phyloP scores from a whole-genome alignment of 2,113 vertebrate species.

The Hoplias malabaricus region DNA sequence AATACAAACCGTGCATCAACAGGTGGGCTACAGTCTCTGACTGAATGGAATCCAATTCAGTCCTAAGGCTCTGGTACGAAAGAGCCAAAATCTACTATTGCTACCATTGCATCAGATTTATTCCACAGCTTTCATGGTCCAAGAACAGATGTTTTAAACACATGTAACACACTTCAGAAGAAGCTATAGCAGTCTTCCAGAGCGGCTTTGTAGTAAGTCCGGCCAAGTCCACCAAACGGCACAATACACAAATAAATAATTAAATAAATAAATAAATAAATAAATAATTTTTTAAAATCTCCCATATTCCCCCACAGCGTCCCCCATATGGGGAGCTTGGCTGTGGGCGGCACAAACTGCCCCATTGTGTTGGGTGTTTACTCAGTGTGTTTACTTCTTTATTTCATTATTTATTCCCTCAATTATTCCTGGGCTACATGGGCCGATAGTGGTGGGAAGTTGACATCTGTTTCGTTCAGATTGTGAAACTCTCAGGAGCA shows the following conservation, averaged over 20 bases:
- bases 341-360: constrained; percentile 15
- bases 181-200: neutral
- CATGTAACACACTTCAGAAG: neutral
- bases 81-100: too few species aligned
- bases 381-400: constrained; percentile 1
- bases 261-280: too few species aligned
- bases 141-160: neutral
- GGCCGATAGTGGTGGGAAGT: constrained; percentile 38
- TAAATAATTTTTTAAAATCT: too few species aligned
- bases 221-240: neutral
- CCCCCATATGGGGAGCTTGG: neutral
- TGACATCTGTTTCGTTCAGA: constrained; percentile 50
- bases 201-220: neutral
- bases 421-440: constrained; percentile 13
- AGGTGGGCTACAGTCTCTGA: too few species aligned
- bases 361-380: constrained; percentile 28
- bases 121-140: neutral
- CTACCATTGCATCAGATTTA: neutral
- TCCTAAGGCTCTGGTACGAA: too few species aligned
- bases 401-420: constrained; percentile 2
- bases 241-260: neutral
- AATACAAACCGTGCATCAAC: too few species aligned
- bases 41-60: too few species aligned
- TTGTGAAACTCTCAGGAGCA: constrained; percentile 32
- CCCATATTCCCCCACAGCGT: neutral